Base-by-base conservation (phyloP, 92 coral and sea anemone genomes). In the Palythoa grandiflora region DNA sequence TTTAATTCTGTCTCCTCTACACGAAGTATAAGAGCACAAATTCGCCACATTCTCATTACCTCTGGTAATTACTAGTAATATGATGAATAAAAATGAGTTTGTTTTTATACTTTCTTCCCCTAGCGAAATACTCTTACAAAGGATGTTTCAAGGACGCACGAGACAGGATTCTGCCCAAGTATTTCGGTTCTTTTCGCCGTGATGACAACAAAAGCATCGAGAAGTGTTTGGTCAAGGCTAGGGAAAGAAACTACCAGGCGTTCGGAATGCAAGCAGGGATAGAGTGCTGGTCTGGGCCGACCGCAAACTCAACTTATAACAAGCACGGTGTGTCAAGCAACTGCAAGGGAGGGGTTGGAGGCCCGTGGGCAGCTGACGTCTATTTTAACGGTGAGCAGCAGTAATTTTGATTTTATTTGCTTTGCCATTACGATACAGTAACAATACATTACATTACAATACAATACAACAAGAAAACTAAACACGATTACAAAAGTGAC, bases 241-340 rank as follows among this genome's bases (percentile, higher is more conserved):
- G 86, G 48, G 86, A 81, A 20, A 81, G 48, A 11, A 81, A 81
- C 28, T 81, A 47, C 60, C 86, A 44, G 86, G 65, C 86, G 14
- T 81, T 81, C 75, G 86, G 60, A 2, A 44, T 81, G 37, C 75
- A 81, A 48, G 86, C 86, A 65, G 73, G 57, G 17, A 28, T 20
- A 15, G 86, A 81, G 86, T 68, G 86, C 20, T 81, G 86, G 86
- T 81, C 86, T 81, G 86, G 86, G 47, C 57, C 86, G 6, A 3
- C 52, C 17, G 86, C 86, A 0, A 47, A 20, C 44, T 44, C 60
- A 14, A 66, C 86, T 36, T 81, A 81, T 13, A 81, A 63, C 57
- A 81, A 48, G 40, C 86, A 81, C 16, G 76, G 76, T 47, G 44
- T 21, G 2, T 81, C 75, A 28, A 36, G 20, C 9, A 19, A 47